These are phyloP conservation scores for Bellardia bayeri DNA, from an alignment of 2,888 invertebrate genomes.

Conservation along the genomic window DNA sequence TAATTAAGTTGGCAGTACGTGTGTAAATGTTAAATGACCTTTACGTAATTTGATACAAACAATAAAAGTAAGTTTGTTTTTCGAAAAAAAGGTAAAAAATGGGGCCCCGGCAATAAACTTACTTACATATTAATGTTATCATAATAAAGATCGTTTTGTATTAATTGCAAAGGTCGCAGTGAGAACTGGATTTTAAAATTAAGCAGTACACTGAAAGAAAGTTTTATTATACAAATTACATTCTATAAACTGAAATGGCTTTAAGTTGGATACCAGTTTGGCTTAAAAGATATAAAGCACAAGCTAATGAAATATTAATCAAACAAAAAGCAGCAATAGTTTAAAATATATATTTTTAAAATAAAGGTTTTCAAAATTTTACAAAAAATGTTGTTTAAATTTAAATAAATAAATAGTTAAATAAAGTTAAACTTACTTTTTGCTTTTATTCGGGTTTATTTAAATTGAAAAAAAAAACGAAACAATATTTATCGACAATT, in stretches of 20 bases:
- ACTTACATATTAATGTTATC: not conserved
- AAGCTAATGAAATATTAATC: no score
- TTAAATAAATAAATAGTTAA: no score
- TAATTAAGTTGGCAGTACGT: constrained; percentile 48
- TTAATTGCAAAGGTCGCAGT: constrained; percentile 25
- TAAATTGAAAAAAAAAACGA: no score
- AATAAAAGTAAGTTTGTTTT: not conserved
- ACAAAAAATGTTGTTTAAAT: no score
- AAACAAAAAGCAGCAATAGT: no score
- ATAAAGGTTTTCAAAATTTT: no score
- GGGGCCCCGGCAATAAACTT: not conserved
- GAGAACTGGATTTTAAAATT: not conserved
- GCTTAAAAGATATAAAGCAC: no score
- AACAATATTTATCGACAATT: not conserved
- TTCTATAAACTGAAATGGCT: no score
- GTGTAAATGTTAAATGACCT: constrained; percentile 41
- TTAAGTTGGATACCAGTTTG: no score
- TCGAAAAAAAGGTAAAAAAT: constrained; percentile 17
- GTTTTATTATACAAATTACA: no score
- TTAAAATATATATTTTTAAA: no score
- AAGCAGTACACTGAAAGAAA: not conserved
- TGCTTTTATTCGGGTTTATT: not conserved
- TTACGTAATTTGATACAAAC: constrained; percentile 14
- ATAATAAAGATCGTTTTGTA: constrained; percentile 4
- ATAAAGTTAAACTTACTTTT: not conserved